A percentile compares a stretch with the other conserved stretches of the same genome.
Conservation (phyloP, 2,113 vertebrate genomes). For the Hemiprocne comata region DNA sequence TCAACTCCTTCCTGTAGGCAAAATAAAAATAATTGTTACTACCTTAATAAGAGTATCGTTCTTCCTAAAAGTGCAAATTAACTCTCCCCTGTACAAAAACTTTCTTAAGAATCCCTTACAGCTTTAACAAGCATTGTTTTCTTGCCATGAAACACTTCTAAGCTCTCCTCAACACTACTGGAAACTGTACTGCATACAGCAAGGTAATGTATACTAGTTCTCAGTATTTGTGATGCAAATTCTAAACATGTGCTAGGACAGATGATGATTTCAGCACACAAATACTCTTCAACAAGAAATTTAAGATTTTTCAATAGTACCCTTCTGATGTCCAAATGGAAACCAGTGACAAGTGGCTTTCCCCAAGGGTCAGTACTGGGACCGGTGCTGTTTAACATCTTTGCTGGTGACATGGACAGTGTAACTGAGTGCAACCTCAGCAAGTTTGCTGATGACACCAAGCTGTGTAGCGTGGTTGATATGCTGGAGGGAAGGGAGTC, state of each 20-base stretch:
- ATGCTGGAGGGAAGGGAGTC: no score
- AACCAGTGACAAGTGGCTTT: no score
- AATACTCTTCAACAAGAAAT: background rate
- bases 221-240: background rate
- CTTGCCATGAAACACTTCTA: background rate
- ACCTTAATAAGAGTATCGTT: background rate
- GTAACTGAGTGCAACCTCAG: no score
- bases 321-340: background rate
- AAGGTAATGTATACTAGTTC: background rate
- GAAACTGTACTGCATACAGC: background rate
- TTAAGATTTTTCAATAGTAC: background rate
- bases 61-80: background rate
- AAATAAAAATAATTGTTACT: background rate
- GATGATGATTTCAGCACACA: background rate
- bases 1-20: constrained; percentile 92
- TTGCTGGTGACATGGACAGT: no score
- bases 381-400: no score
- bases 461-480: no score
- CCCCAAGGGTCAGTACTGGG: no score
- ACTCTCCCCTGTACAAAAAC: background rate
- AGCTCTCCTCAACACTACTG: background rate
- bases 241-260: background rate
- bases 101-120: background rate
- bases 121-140: background rate
- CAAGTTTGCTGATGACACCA: no score